phyloP scores from a whole-genome alignment of 2,888 invertebrate species.

The Amblyjoppa proteus region DNA sequence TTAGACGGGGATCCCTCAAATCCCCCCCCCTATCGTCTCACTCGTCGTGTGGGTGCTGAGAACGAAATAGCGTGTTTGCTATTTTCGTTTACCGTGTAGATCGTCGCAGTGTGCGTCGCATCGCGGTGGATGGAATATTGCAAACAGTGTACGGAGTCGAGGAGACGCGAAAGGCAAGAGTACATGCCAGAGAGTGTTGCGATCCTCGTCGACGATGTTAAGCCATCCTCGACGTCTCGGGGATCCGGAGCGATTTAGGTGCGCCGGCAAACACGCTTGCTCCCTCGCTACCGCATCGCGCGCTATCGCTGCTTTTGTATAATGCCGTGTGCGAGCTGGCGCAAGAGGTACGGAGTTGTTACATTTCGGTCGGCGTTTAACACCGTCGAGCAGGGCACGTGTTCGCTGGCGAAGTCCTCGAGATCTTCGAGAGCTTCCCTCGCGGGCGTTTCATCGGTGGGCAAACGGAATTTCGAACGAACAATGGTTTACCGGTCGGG shows the following conservation, averaged over 20 bases:
- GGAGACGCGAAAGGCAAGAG: not conserved
- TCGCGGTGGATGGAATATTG: not conserved
- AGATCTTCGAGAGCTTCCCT: constrained; percentile 35
- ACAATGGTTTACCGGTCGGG: no score
- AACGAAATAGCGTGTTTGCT: not conserved
- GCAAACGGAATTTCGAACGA: constrained; percentile 9
- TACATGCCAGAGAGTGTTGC: constrained; percentile 12
- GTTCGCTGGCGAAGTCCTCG: constrained; percentile 36
- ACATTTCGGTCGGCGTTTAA: constrained; percentile 10
- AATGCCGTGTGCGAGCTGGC: constrained; percentile 1
- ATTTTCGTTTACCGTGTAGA: not conserved
- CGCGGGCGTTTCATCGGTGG: constrained; percentile 14
- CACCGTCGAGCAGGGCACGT: not conserved
- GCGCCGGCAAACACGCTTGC: constrained; percentile 63
- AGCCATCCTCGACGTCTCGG: constrained; percentile 64
- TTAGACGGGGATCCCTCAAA: not conserved
- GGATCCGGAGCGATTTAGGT: constrained; percentile 67
- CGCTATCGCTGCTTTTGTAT: constrained; percentile 36
- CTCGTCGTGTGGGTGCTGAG: not conserved
- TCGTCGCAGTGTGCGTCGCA: not conserved
- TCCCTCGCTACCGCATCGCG: constrained; percentile 28
- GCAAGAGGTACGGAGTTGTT: constrained; percentile 6
- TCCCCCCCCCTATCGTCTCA: not conserved
- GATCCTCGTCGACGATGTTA: constrained; percentile 62
- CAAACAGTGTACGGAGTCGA: constrained; percentile 36